phyloP scores from a whole-genome alignment of 2,113 vertebrate genomes.

The Labeo rohita region DNA sequence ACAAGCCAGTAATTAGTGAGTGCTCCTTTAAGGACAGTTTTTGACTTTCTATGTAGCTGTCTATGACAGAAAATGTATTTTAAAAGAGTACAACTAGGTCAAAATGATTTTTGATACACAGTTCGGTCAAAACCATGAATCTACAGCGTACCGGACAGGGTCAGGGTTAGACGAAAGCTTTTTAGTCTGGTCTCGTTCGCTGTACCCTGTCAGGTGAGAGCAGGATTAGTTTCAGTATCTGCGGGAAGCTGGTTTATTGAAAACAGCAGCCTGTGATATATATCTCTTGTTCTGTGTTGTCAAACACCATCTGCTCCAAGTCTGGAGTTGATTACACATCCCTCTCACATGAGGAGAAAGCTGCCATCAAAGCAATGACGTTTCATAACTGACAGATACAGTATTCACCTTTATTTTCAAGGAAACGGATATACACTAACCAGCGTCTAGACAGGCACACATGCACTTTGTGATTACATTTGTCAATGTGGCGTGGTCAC shows the following conservation, averaged over 20 bases:
- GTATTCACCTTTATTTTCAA: constrained; percentile 33
- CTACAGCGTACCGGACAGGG: not conserved
- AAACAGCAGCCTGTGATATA: constrained; percentile 49
- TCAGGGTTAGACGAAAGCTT: constrained; percentile 1
- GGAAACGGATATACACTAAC: not conserved
- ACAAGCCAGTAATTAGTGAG: not conserved
- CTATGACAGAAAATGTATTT: not conserved
- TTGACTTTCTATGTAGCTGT: not conserved
- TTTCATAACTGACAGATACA: constrained; percentile 54
- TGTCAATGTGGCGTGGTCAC: not conserved
- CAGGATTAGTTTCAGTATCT: constrained; percentile 26
- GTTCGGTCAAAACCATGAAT: not conserved
- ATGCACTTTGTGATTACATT: not conserved
- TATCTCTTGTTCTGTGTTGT: constrained; percentile 57
- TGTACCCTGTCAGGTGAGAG: constrained; percentile 14
- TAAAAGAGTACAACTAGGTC: not conserved
- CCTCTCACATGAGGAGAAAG: constrained; percentile 62
- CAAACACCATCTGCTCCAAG: constrained; percentile 73
- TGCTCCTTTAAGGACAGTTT: not conserved
- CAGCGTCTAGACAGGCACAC: not conserved
- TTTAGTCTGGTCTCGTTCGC: not conserved
- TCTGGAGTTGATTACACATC: constrained; percentile 69
- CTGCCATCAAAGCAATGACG: constrained; percentile 59
- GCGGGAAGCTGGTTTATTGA: constrained; percentile 42
- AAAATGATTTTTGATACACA: not conserved